Conservation (phyloP, 2,888 invertebrate species). For the Allygus modestus region DNA sequence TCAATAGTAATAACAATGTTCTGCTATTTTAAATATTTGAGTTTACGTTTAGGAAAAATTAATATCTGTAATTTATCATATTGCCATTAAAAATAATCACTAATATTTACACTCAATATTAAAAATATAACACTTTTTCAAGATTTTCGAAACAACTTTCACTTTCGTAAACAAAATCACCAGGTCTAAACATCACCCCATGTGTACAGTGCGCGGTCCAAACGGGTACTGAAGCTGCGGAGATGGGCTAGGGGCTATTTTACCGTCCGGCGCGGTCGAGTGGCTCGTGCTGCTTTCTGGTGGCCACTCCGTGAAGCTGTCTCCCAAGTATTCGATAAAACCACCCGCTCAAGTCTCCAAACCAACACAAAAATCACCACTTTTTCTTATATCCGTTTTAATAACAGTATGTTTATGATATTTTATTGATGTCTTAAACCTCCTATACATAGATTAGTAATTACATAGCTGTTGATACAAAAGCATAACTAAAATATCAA, state of each 20-base stretch:
- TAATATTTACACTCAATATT: not conserved
- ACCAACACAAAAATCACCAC: too few relatives aligned
- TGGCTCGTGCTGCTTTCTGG: constrained; percentile 12
- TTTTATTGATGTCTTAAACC: too few relatives aligned
- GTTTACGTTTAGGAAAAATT: too few relatives aligned
- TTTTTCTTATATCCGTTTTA: too few relatives aligned
- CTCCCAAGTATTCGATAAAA: not conserved
- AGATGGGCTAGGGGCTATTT: constrained; percentile 14
- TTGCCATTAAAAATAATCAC: too few relatives aligned
- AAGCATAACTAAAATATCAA: too few relatives aligned
- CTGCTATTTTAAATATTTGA: too few relatives aligned
- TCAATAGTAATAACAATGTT: too few relatives aligned
- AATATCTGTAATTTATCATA: too few relatives aligned
- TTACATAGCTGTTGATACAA: too few relatives aligned
- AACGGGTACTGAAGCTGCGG: not conserved
- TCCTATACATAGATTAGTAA: too few relatives aligned
- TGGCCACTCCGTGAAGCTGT: not conserved
- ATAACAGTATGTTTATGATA: too few relatives aligned
- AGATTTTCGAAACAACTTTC: not conserved
- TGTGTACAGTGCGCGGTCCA: not conserved
- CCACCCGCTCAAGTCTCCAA: not conserved
- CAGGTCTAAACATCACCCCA: not conserved
- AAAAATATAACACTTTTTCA: not conserved
- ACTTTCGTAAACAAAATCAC: not conserved
- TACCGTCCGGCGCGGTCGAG: not conserved